These are phyloP conservation scores for Deilephila porcellus DNA, from an alignment of 2,888 invertebrate genomes.

Conservation along the genomic window DNA sequence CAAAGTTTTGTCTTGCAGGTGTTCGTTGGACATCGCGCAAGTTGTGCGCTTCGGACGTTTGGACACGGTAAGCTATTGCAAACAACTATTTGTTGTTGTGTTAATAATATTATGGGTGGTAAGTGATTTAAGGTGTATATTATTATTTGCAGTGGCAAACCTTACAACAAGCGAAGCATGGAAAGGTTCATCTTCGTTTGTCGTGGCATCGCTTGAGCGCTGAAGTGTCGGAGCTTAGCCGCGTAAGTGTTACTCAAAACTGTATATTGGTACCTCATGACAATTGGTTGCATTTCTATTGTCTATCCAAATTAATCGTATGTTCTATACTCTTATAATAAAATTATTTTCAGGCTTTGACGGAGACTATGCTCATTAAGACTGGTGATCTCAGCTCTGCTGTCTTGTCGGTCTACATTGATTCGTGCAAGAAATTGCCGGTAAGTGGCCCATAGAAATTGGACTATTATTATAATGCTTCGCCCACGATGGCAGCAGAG, in stretches of 20 bases:
- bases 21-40: slow-evolving; percentile 78
- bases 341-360: slow-evolving; percentile 85
- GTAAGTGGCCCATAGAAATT: slow-evolving; percentile 80
- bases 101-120: no score
- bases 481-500: no score
- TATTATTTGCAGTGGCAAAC: slow-evolving; percentile 92
- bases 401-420: slow-evolving; percentile 93
- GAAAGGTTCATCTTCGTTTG: slow-evolving; percentile 94
- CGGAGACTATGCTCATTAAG: slow-evolving; percentile 90
- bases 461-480: no score
- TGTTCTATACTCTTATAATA: slow-evolving; percentile 1
- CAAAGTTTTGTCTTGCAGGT: slow-evolving; percentile 57
- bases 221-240: slow-evolving; percentile 88
- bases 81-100: no score
- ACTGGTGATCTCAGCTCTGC: slow-evolving; percentile 91
- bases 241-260: slow-evolving; percentile 81
- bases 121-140: not conserved
- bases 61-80: slow-evolving; percentile 70
- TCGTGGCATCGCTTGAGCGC: slow-evolving; percentile 94
- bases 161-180: slow-evolving; percentile 97
- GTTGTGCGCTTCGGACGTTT: slow-evolving; percentile 75
- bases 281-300: no score
- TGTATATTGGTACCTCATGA: no score
- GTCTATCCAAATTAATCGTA: no score
- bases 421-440: slow-evolving; percentile 95